phyloP scores from a whole-genome alignment of 1,140 invertebrate genomes.

The Macrobrachium nipponense region DNA sequence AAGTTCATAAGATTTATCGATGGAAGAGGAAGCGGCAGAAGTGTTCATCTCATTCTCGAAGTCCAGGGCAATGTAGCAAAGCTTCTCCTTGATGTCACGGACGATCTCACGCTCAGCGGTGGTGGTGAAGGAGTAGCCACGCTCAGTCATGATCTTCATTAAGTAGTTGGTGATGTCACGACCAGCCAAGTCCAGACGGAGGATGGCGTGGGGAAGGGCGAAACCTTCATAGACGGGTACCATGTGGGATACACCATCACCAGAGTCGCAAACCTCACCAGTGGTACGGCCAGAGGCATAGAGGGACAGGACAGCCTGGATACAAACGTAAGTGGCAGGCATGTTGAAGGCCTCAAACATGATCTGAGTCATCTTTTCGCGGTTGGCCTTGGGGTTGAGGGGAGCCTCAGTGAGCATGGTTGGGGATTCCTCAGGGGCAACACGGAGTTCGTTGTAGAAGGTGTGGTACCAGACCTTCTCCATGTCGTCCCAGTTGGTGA shows the following conservation, averaged over 20 bases:
- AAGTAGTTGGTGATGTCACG: conserved; percentile 70
- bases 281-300: conserved; percentile 34
- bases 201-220: conserved; percentile 35
- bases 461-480: conserved; percentile 97
- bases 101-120: conserved; percentile 71
- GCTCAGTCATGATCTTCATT: conserved; percentile 71
- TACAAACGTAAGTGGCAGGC: conserved; percentile 69
- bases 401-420: no score
- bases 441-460: conserved; percentile 94
- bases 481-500: conserved; percentile 98
- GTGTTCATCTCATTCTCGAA: conserved; percentile 29
- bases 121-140: conserved; percentile 67
- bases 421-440: conserved; percentile 93
- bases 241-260: conserved; percentile 28
- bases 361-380: conserved; percentile 68
- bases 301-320: conserved; percentile 33
- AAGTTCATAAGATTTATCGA: conserved; percentile 79
- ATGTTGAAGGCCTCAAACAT: conserved; percentile 75
- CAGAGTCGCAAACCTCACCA: conserved; percentile 33
- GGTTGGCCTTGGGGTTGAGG: no score
- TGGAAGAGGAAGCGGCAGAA: conserved; percentile 9
- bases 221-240: conserved; percentile 33
- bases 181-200: conserved; percentile 35
- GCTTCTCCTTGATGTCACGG: conserved; percentile 63
- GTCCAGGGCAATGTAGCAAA: conserved; percentile 30